Conservation (phyloP, 1,140 invertebrate genomes). For the Ladona fulva region DNA sequence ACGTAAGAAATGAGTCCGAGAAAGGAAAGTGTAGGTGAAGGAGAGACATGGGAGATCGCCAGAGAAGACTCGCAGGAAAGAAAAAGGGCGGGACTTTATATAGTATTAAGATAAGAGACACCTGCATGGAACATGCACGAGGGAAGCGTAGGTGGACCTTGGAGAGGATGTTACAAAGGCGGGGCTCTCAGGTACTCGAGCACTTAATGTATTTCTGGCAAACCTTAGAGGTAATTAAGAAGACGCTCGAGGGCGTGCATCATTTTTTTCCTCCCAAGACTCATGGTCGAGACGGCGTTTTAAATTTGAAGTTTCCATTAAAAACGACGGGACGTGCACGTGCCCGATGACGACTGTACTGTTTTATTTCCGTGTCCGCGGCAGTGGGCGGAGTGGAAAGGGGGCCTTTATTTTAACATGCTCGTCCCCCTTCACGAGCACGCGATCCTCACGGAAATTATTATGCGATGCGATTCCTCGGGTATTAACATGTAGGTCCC, state of each 20-base stretch:
- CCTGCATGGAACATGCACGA: background rate
- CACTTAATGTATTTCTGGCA: slow-evolving; percentile 1
- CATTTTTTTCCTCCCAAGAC: background rate
- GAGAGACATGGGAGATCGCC: background rate
- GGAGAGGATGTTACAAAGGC: background rate
- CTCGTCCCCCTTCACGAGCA: no score
- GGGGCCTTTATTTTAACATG: no score
- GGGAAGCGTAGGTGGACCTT: background rate
- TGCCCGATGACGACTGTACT: no score
- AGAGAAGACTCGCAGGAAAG: background rate
- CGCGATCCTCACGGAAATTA: no score
- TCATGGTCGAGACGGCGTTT: background rate
- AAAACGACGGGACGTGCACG: background rate
- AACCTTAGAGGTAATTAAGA: background rate
- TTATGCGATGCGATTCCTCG: no score
- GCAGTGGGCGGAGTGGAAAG: no score
- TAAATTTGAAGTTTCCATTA: background rate
- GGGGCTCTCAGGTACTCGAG: background rate
- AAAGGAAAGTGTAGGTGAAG: background rate
- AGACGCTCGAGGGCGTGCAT: background rate
- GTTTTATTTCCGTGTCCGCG: no score
- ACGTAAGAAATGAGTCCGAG: background rate
- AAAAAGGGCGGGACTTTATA: background rate
- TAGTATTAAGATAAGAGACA: slow-evolving; percentile 3
- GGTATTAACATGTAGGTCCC: no score